These are phyloP conservation scores for Formica selysi DNA, from an alignment of 1,140 invertebrate species.

Conservation along the genomic window DNA sequence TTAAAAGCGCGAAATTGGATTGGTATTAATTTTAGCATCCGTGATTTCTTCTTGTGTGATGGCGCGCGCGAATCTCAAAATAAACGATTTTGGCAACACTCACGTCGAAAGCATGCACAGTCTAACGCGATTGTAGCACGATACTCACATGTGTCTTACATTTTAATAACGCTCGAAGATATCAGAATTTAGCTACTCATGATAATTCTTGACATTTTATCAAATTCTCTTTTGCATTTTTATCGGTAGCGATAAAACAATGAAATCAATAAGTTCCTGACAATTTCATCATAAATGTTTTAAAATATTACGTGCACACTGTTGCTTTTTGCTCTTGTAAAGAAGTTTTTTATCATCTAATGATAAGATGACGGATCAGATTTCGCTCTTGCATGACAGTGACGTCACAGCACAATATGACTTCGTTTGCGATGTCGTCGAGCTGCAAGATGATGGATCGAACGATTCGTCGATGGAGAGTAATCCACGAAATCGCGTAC, in stretches of 20 bases:
- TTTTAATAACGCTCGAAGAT: not conserved
- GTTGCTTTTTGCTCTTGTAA: not conserved
- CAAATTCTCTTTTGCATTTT: not conserved
- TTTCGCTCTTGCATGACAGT: constrained; percentile 74
- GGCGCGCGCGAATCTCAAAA: constrained; percentile 8
- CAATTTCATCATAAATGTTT: not conserved
- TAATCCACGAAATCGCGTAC: constrained; percentile 77
- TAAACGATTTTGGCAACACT: constrained; percentile 32
- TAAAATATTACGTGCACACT: not conserved
- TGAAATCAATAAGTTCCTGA: not conserved
- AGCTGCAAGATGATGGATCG: constrained; percentile 73
- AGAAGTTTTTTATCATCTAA: not conserved
- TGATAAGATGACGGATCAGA: constrained; percentile 75
- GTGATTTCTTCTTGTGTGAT: not conserved
- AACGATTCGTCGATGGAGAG: constrained; percentile 56
- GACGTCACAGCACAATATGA: constrained; percentile 72
- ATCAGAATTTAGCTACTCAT: not conserved
- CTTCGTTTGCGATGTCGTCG: constrained; percentile 69
- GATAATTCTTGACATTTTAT: constrained; percentile 20
- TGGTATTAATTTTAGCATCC: constrained; percentile 18
- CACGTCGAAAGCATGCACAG: too few relatives aligned
- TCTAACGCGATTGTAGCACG: not conserved
- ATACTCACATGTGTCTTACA: not conserved
- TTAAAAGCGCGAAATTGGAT: not conserved
- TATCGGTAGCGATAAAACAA: not conserved